Evolutionary conservation across 1,140 invertebrate species (phyloP).

Genomic region (Apis mellifera): DNA sequence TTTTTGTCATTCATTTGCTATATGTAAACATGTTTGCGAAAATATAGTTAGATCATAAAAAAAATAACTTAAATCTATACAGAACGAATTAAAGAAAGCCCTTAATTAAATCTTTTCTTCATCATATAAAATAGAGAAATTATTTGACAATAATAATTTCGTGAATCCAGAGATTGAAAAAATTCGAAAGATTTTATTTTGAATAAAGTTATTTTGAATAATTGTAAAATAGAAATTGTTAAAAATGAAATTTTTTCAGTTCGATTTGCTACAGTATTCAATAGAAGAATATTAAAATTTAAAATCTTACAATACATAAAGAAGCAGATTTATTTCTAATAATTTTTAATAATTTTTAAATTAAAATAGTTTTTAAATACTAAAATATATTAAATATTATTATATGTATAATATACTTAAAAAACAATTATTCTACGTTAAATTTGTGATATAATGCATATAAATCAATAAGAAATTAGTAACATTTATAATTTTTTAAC

Average conservation of each 20-base stretch:
- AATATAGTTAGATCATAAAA: neutral
- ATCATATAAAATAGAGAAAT: neutral
- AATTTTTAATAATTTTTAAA: neutral
- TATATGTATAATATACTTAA: too few species aligned
- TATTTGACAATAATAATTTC: neutral
- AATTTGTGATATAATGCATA: too few species aligned
- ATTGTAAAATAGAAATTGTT: neutral
- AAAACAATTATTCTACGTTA: too few species aligned
- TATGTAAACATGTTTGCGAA: constrained; percentile 5
- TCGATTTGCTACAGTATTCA: neutral
- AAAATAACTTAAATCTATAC: neutral
- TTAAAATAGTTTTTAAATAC: too few species aligned
- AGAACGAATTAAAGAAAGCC: neutral
- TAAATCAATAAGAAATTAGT: too few species aligned
- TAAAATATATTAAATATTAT: too few species aligned
- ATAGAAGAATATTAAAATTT: neutral
- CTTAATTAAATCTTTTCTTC: neutral
- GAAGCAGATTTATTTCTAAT: neutral
- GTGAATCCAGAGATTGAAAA: neutral
- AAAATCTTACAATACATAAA: neutral
- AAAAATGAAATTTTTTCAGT: neutral
- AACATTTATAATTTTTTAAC: too few species aligned
- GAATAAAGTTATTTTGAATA: too few species aligned
- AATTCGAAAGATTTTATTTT: too few species aligned
- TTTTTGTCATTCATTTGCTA: constrained; percentile 45